Base-by-base conservation (phyloP, 2,888 invertebrate genomes). In the Sipunculus nudus region DNA sequence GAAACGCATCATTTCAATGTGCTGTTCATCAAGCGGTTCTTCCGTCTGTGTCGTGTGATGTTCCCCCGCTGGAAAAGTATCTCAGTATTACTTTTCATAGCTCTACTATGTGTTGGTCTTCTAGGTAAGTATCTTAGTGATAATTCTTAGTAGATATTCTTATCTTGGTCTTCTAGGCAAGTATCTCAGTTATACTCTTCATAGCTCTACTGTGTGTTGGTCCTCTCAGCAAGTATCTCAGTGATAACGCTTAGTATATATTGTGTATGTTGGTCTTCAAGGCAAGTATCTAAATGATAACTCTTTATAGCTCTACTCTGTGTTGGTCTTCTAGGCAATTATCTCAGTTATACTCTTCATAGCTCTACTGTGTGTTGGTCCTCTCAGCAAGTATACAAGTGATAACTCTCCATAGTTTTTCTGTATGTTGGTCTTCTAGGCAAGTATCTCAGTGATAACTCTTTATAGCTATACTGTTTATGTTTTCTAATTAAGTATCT, bases 11-110 rank as follows among this genome's bases (percentile, higher is more conserved):
- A 71, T 16, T 78, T 85, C 68, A 80, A 84, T 64, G 57, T 77
- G 39, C 63, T 74, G 31, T 83, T 85, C 67, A 71, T 84, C 59
- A 79, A 79, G 62, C 72, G 85, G 40, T 80, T 85, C 61, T 71
- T 73, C 59, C 73, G 75, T 26, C 73, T 85, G 43, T 62, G 79
- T 29, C 63, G 73, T 46, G 70, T 84, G 54, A 70, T 85, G 60
- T 85, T 85, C 65, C 85, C 85, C 8, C 70, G 77, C 46, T 74
- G 75, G 56, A 61, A 65, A 43, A 75, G 79, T 52, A 66, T 70
- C 19, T 77, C 83, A 23, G 65, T 75, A 16, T 70, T 81, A 45
- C 69, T 85, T 47, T 82, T 82, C 50, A 41, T 77, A 13, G 65
- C 77, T 21, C 77, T 85, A 0, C 73, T 85, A 3, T 55, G 71